Base-by-base conservation (phyloP, 2,888 invertebrate genomes). In the Drosophila phalerata region DNA sequence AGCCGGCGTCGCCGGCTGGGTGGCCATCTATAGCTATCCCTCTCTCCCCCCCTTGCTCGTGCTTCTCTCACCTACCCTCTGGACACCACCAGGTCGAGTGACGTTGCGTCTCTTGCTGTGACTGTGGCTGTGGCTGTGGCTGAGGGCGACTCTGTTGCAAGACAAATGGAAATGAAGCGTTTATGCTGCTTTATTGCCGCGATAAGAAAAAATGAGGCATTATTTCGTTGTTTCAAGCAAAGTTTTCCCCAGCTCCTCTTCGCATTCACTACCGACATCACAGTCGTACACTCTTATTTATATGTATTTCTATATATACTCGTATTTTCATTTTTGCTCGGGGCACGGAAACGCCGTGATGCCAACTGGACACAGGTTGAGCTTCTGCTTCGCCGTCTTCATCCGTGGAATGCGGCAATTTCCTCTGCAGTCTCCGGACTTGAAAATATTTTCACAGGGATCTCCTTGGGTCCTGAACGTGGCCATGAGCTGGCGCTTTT, bases 131-230 rank as follows among this genome's bases (percentile, higher is more conserved):
- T 37, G 71, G 84, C 86, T 42, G 38, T 37, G 71, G 84, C 86
- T 79, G 74, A 77, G 76, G 88, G 83, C 81, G 86, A 81, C 77
- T 82, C 77, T 60, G 66, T 79, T 73, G 82, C 89, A 80, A 90
- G 87, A 85, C 88, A 91, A 91, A 91, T 91, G 90, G 88, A 91
- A 90, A 90, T 90, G 90, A 90, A 89, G 87, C 91, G 90, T 90
- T 91, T 91, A 91, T 90, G 90, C 90, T 90, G 85, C 88, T 90
- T 91, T 91, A 92, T 91, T 91, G 88, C 91, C 57, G 89, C 87
- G 90, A 91, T 91, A 91, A 91, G 89, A 82, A 86, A 82, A 81
- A 85, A 87, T 89, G 85, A 81, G 85, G 81, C 83, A 84, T 80
- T 84, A 79, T 79, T 81, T 84, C 71, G 82, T 88, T 88, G 86